Evolutionary conservation across 2,797 vertebrate species (phyloP).

Genomic region (Tragelaphus eurycerus): DNA sequence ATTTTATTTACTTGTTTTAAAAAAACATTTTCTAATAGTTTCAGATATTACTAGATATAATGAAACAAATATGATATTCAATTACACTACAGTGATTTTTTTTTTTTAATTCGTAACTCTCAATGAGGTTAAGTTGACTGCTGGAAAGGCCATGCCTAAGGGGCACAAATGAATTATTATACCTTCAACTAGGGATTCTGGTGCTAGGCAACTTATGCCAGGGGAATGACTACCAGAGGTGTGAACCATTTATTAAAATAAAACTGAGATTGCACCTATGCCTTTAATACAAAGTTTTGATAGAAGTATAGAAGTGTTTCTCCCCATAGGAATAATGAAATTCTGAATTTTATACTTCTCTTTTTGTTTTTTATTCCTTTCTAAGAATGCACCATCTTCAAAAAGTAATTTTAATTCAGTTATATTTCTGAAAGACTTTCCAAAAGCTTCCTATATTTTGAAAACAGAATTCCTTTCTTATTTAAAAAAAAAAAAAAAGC

Average conservation of each 20-base stretch:
- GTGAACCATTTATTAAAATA: neutral
- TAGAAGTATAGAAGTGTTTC: neutral
- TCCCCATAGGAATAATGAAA: neutral
- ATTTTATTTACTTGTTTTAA: neutral
- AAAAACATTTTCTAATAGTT: neutral
- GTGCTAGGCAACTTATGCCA: neutral
- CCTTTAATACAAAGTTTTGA: neutral
- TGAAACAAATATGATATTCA: conserved; percentile 5
- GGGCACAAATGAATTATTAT: neutral
- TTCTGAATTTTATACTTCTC: neutral
- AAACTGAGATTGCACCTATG: neutral
- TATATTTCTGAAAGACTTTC: neutral
- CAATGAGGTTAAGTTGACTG: neutral
- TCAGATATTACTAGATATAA: neutral
- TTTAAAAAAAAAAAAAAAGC: neutral
- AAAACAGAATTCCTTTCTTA: neutral
- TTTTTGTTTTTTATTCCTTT: neutral
- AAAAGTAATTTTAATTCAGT: neutral
- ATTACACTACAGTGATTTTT: neutral
- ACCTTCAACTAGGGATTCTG: neutral
- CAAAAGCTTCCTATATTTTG: neutral
- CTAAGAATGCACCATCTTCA: neutral
- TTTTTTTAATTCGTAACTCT: neutral
- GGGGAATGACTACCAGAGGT: neutral
- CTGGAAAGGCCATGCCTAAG: neutral